Conservation (phyloP, 2,113 vertebrate genomes). For the Hassar affinis region DNA sequence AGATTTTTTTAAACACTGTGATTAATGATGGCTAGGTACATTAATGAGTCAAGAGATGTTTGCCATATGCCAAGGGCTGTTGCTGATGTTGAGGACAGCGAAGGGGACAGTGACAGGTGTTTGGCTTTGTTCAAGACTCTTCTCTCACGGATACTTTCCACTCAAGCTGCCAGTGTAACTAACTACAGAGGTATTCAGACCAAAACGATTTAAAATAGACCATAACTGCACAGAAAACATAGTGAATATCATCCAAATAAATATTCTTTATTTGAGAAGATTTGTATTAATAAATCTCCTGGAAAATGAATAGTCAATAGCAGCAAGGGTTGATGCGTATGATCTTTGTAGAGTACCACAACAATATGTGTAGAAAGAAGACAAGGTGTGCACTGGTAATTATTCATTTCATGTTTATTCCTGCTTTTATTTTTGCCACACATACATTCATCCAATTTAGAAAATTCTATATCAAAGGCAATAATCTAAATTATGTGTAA, state of each 20-base stretch:
- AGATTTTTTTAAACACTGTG: neutral
- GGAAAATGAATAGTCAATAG: neutral
- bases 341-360: neutral
- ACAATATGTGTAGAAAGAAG: neutral
- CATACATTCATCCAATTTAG: neutral
- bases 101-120: neutral
- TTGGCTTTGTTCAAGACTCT: constrained; percentile 3
- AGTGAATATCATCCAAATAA: neutral
- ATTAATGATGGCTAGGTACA: neutral
- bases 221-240: neutral
- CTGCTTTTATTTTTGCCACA: neutral
- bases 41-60: neutral
- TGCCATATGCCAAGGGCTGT: neutral
- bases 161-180: constrained; percentile 6
- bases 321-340: neutral
- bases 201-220: neutral
- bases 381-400: neutral
- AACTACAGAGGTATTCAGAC: constrained; percentile 10
- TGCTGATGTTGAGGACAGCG: neutral
- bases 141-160: constrained; percentile 12
- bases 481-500: neutral
- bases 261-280: neutral
- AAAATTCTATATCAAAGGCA: neutral
- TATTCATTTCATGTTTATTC: neutral
- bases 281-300: neutral